Evolutionary conservation across 2,888 invertebrate species (phyloP), one percentile per base, ranked within the genome.

Genomic region (Cataglyphis livida): DNA sequence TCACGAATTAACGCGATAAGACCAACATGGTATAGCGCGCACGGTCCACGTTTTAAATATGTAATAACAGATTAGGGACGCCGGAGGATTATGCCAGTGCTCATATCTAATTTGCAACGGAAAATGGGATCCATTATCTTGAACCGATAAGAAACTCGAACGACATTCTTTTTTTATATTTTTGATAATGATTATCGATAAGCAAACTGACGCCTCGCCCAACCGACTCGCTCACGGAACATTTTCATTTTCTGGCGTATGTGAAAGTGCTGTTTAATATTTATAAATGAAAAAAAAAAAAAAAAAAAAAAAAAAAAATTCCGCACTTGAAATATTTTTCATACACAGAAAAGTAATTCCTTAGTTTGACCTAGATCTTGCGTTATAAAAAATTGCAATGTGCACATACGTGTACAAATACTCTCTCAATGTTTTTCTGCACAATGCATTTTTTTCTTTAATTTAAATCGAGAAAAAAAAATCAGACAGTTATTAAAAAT

Each of bases 1-100:
- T 83, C 74, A 75, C 78, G 84, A 88, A 88, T 89, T 89, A 88
- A 41, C 68, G 62, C 84, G 89, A 88, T 88, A 88, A 88, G 84
- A 32, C 57, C 59, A 71, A 51, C 76, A 62, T 62, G 78, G 35
- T 74, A 57, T 25, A 71, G 41, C 35, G 38, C 66, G 54, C 41
- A 38, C 76, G 88, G 76, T 79, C 83, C 57, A 25, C 25, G 71
- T 44, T 87, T 88, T 84, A 61, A 65, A 61, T 70, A 62, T n/a
- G 48, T 82, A 88, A 87, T 87, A 51, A 87, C 59, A 57, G 81
- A 75, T 59, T 64, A 28, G 59, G 48, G 21, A 70, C 65, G 74
- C 54, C 44, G 57, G 74, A 82, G 82, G 82, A 85, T 85, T 83
- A 83, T 84, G 62, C 48, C 57, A 21, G 64, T 78, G 73, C 86